Base-by-base conservation (phyloP, 2,888 invertebrate genomes). In the Apodemia duryi region DNA sequence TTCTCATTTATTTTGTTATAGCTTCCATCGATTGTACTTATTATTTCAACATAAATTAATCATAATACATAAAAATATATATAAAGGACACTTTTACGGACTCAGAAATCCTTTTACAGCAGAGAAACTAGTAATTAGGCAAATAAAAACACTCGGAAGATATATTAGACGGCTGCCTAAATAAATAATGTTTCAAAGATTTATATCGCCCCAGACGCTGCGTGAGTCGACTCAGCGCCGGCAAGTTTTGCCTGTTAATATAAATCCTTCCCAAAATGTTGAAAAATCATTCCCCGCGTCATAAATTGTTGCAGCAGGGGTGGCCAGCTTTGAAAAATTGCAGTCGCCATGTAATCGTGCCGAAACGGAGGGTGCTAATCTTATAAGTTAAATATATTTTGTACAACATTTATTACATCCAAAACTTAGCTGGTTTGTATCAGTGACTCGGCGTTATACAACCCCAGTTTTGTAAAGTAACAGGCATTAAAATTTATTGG, bases 211-310 rank as follows among this genome's bases (percentile, higher is more conserved):
- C 65, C 61, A 49, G 65, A 41, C 61, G 38, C 65, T 60, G 43
- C 43, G 43, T 49, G 54, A 49, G 63, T 63, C 60, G 57, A 63
- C 51, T 63, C 57, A 49, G 49, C 62, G 32, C 38, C 57, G 77
- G 77, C 78, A 82, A 77, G 82, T 82, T 85, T 81, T 79, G 81
- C 75, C 80, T 81, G 80, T 84, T 85, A 84, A 85, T 81, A 88
- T 86, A 85, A 88, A 86, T 88, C 85, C 83, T 83, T 83, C 80
- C 87, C 83, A 83, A 81, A 83, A 84, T 86, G 88, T 85, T 88
- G 87, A 88, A 87, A 90, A 89, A 89, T 89, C 86, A 87, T 87
- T 85, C 83, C 77, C 77, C 78, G 83, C 81, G 80, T 88, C 88
- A 88, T 88, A 89, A 88, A 88, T 89, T 84, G 84, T 86, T 80